These are phyloP conservation scores for Campylomormyrus numenius DNA, from an alignment of 2,113 vertebrate species.

Conservation along the genomic window DNA sequence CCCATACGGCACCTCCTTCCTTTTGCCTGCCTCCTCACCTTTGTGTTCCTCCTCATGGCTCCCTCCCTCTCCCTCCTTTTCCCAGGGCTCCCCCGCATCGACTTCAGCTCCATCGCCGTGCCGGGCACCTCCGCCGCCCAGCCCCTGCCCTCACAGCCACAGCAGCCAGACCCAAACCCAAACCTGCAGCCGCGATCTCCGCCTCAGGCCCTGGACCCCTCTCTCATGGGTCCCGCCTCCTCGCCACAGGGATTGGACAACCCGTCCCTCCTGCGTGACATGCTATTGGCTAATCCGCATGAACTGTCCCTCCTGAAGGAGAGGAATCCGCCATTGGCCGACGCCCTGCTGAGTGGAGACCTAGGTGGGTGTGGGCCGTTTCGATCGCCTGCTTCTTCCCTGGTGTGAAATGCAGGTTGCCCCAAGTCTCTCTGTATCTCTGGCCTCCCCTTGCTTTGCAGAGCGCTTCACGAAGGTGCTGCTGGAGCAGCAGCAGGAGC, in stretches of 20 bases:
- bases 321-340: slow-evolving; percentile 86
- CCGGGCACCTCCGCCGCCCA: slow-evolving; percentile 71
- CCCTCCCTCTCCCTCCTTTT: neutral
- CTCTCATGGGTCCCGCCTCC: slow-evolving; percentile 35
- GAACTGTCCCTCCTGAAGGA: slow-evolving; percentile 96
- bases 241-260: slow-evolving; percentile 87
- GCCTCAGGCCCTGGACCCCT: slow-evolving; percentile 37
- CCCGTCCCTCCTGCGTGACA: slow-evolving; percentile 83
- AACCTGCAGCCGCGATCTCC: slow-evolving; percentile 31
- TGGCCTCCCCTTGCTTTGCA: slow-evolving; percentile 39
- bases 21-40: neutral
- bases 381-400: neutral
- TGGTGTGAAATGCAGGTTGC: neutral
- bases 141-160: slow-evolving; percentile 33
- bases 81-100: slow-evolving; percentile 85
- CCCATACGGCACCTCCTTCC: neutral
- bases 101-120: slow-evolving; percentile 91
- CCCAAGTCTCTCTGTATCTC: neutral
- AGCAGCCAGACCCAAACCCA: slow-evolving; percentile 26
- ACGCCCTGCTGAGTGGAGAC: slow-evolving; percentile 92
- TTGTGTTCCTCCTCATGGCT: neutral
- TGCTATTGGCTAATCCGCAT: slow-evolving; percentile 89
- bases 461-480: slow-evolving; percentile 91
- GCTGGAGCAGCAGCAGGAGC: slow-evolving; percentile 89
- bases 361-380: slow-evolving; percentile 68